Conservation (phyloP, 1,140 invertebrate species). For the Drosophila willistoni region DNA sequence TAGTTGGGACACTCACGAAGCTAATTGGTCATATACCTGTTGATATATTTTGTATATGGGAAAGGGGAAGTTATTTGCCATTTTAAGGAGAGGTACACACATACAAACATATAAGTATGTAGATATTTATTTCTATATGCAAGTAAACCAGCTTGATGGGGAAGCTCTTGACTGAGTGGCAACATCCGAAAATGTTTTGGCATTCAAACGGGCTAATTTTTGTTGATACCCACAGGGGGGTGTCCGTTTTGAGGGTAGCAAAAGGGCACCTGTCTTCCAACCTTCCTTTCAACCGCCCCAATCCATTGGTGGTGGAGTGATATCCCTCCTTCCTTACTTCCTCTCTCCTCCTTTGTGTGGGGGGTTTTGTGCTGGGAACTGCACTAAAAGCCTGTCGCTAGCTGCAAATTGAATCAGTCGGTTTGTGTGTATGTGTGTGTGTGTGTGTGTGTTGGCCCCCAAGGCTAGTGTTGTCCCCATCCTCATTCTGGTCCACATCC, state of each 20-base stretch:
- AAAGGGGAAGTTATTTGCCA: constrained; percentile 12
- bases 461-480: constrained; percentile 28
- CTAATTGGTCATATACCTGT: constrained; percentile 72
- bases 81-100: not conserved
- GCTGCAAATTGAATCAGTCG: constrained; percentile 76
- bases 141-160: constrained; percentile 39
- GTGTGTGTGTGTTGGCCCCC: constrained; percentile 26
- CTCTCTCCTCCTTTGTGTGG: not conserved
- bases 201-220: constrained; percentile 72
- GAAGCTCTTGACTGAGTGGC: constrained; percentile 26
- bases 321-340: no score
- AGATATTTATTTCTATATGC: constrained; percentile 6
- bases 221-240: constrained; percentile 65
- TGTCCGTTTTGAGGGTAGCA: constrained; percentile 19
- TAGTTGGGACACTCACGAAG: constrained; percentile 40
- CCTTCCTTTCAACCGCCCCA: no score
- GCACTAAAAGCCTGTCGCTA: constrained; percentile 75
- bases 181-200: constrained; percentile 7
- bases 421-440: constrained; percentile 19
- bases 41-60: constrained; percentile 35
- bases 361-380: constrained; percentile 30
- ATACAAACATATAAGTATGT: not conserved
- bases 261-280: not conserved
- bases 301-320: no score
- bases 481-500: constrained; percentile 19